Base-by-base conservation (phyloP, 2,113 vertebrate species). In the Perca flavescens region DNA sequence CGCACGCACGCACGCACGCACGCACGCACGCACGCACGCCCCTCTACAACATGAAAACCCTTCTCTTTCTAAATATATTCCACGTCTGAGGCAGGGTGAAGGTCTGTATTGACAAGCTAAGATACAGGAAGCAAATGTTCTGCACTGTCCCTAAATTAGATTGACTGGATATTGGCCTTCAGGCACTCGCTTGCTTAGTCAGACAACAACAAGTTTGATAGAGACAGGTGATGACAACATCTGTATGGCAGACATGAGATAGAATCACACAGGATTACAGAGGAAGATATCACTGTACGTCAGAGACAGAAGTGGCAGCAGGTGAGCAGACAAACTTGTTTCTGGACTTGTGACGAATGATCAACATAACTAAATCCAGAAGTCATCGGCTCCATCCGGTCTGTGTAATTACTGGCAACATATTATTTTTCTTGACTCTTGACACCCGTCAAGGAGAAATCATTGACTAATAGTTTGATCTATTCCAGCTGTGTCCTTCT, bases 81-180 rank as follows among this genome's bases (percentile, higher is more conserved):
- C 34, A 21, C 14, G 17, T 74, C 57, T 50, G 47, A 82, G 53
- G 22, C 49, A 40, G 65, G 74, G 52, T 70, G 74, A 88, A 80
- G 83, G 86, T 63, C 28, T 25, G 31, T 85, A 80, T 84, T 81
- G 83, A 89, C 77, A 73, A 87, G 81, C 36, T 64, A 69, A 76
- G 76, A 78, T 50, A 63, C 47, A 78, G 73, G 34, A 79, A 77
- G 54, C 81, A 89, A 86, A 79, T 86, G 74, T 21, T 73, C 21
- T 71, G 49, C 66, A 40, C 70, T 21, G 31, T 68, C 80, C 82
- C 83, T 77, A 76, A 87, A 86, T 85, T 73, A 86, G 78, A 86
- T 83, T 46, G 28, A 81, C 72, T 68, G 79, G 65, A 61, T 43
- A 88, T 77, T 74, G 83, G 22, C 68, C 73, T 80, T 77, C n/a